These are phyloP conservation scores for Chaenocephalus aceratus DNA, from an alignment of 2,113 vertebrate species.

Conservation along the genomic window DNA sequence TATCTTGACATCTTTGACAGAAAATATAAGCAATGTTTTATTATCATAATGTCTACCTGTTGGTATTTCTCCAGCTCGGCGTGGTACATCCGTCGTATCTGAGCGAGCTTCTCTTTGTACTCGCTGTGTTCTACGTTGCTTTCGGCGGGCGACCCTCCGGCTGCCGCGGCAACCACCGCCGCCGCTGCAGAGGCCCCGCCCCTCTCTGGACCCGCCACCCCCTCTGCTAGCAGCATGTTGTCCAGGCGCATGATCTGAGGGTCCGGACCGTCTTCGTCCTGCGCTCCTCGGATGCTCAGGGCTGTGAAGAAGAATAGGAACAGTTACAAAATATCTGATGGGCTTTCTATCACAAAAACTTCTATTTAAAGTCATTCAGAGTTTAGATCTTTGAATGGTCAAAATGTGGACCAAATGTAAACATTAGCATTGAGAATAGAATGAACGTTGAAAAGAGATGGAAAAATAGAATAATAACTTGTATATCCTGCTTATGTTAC, in stretches of 20 bases:
- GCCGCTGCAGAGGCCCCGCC: constrained; percentile 77
- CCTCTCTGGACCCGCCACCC: constrained; percentile 82
- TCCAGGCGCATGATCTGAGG: constrained; percentile 83
- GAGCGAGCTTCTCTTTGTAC: constrained; percentile 86
- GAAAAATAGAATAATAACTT: not conserved
- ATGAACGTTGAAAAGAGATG: not conserved
- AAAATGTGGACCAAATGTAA: not conserved
- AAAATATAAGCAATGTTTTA: too few relatives aligned
- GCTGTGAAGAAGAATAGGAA: constrained; percentile 55
- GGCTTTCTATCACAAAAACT: not conserved
- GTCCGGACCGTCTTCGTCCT: constrained; percentile 80
- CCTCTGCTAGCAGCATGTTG: constrained; percentile 87
- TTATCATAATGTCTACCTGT: constrained; percentile 71
- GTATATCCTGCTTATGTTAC: not conserved
- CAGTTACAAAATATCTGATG: not conserved
- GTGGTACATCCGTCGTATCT: constrained; percentile 84
- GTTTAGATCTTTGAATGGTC: not conserved
- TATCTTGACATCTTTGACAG: too few relatives aligned
- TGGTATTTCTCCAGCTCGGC: constrained; percentile 86
- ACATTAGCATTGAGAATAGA: not conserved
- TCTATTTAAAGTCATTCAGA: not conserved
- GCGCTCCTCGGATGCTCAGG: constrained; percentile 76
- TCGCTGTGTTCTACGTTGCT: constrained; percentile 83
- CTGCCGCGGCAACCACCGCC: constrained; percentile 73
- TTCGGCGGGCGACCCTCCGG: constrained; percentile 78